A percentile compares a stretch with the other conserved stretches of the same genome.
These are phyloP conservation scores for Euglossa dilemma DNA, from an alignment of 1,140 invertebrate genomes.

Conservation along the genomic window DNA sequence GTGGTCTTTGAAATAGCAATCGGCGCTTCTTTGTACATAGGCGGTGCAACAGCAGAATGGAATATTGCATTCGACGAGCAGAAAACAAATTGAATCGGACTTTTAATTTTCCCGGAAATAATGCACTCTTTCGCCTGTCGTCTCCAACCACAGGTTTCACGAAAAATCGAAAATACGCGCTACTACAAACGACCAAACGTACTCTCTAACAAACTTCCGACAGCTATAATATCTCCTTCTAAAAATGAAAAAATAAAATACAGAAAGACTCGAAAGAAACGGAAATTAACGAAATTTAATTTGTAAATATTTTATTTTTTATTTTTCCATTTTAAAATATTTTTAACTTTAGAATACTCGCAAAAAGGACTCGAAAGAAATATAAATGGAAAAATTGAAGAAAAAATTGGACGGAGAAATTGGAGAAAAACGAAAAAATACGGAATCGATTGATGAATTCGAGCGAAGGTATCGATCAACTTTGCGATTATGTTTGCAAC, in stretches of 20 bases:
- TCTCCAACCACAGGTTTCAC: not conserved
- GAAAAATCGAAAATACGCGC: conserved; percentile 16
- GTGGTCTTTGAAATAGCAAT: not conserved
- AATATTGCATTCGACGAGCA: not conserved
- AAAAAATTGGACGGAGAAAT: not conserved
- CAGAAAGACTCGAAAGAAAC: not conserved
- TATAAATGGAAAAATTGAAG: not conserved
- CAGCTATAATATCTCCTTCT: not conserved
- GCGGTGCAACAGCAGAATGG: not conserved
- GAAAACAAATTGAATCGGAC: conserved; percentile 16
- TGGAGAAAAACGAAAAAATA: not conserved
- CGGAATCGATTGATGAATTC: not conserved
- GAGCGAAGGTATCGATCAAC: not conserved
- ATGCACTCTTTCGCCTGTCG: not conserved
- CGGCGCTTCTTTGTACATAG: not conserved
- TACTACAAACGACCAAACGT: not conserved
- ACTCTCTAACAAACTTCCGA: not conserved
- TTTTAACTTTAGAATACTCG: too few relatives aligned
- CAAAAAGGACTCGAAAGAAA: too few relatives aligned
- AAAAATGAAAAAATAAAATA: not conserved
- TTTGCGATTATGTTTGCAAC: not conserved
- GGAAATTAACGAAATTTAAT: too few relatives aligned
- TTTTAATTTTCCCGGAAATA: conserved; percentile 14
- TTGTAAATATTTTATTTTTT: too few relatives aligned
- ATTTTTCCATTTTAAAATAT: too few relatives aligned